A percentile compares a stretch with the other conserved stretches of the same genome.
phyloP scores from a whole-genome alignment of 1,140 invertebrate genomes.

The Anoplolepis gracilipes region DNA sequence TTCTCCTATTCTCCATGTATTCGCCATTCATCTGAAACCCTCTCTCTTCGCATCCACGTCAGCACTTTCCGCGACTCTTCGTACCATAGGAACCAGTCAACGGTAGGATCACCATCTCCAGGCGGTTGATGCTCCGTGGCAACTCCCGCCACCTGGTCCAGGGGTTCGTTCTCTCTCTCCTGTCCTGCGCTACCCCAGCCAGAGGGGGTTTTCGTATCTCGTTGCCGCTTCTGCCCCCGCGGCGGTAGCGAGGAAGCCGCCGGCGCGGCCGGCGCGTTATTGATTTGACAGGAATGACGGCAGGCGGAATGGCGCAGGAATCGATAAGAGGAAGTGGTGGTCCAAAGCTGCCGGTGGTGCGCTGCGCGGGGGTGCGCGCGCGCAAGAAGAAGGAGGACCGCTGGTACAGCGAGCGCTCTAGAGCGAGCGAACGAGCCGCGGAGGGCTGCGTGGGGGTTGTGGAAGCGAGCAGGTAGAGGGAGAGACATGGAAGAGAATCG shows the following conservation, averaged over 20 bases:
- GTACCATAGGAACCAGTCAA: conserved; percentile 30
- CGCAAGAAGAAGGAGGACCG: conserved; percentile 17
- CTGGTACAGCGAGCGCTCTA: neutral
- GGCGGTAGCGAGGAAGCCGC: conserved; percentile 61
- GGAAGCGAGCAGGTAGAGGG: conserved; percentile 66
- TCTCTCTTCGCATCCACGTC: conserved; percentile 11
- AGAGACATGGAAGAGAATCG: conserved; percentile 47
- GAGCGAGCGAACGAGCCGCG: conserved; percentile 49
- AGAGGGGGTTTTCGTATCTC: conserved; percentile 65
- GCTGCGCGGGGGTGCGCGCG: conserved; percentile 55
- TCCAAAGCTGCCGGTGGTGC: conserved; percentile 69
- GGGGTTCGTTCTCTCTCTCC: conserved; percentile 37
- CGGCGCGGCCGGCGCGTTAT: conserved; percentile 73
- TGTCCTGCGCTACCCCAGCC: conserved; percentile 26
- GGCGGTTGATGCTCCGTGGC: conserved; percentile 34
- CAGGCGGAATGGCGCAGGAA: conserved; percentile 84
- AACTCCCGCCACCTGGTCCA: conserved; percentile 56
- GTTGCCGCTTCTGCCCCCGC: conserved; percentile 55
- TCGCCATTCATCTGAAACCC: conserved; percentile 28
- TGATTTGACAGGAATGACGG: conserved; percentile 84
- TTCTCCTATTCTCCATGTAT: neutral
- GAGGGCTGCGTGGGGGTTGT: conserved; percentile 15
- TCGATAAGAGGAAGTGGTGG: conserved; percentile 85
- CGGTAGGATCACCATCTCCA: conserved; percentile 63
- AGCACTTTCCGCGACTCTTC: neutral